Evolutionary conservation across 1,140 invertebrate species (phyloP), one percentile per base, ranked within the genome.

Genomic region (Elysia chlorotica): DNA sequence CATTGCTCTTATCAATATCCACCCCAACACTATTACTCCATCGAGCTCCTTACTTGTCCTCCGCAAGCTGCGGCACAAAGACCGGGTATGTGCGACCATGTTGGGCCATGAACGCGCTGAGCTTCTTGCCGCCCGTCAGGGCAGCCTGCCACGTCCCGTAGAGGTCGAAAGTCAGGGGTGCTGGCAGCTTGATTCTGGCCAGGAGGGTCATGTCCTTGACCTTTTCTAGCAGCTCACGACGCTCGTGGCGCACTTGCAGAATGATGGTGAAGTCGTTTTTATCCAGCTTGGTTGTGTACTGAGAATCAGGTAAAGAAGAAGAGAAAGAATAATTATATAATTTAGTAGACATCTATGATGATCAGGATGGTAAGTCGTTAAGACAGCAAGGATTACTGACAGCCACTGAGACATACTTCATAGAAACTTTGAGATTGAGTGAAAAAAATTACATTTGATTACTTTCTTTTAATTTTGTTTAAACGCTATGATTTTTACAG

Each of bases 201-300:
- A 93, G 86, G 25, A 98, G 83, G 2, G 92, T 91, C 80, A 94
- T 88, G 54, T 91, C 90, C 33, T 90, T 91, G 28, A 98, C 87
- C 87, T 93, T 93, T 73, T 99, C 96, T n/a, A 99, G 88, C 66
- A 94, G 85, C 33, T 95, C 92, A 73, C 92, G 91, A 79, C 93
- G 93, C 81, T 98, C 96, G 88, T 98, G 96, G 0, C 96, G 91
- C 14, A 99, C 88, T 85, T 96, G 94, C 79, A 97, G 88, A 59
- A 92, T 91, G 19, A 98, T 88, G 5, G 91, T 92, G 84, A 97
- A 98, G 78, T 98, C 96, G n/a, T 96, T 96, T 88, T 98, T 98
- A 74, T 98, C 96, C 71, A 98, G 85, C 89, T 98, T 98, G 38
- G 91, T 84, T 54, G 90, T 89, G 86, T 96, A 95, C 94, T 96